Percentiles rank a stretch among this genome's conserved stretches.
Conservation (phyloP, 2,888 invertebrate genomes). For the Athetis lepigone region DNA sequence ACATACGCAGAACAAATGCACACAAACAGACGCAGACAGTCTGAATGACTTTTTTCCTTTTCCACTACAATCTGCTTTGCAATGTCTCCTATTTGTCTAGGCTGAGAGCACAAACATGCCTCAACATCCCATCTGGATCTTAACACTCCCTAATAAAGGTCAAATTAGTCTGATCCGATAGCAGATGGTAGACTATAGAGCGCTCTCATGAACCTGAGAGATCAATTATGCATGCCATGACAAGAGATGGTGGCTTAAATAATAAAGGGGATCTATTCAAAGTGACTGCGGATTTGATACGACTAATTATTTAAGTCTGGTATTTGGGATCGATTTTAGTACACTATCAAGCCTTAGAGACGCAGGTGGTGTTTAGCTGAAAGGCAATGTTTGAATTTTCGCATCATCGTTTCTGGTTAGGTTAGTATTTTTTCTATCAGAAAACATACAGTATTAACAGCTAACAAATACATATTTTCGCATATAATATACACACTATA, state of each 20-base stretch:
- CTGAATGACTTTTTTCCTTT: conserved; percentile 64
- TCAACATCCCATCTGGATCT: conserved; percentile 1
- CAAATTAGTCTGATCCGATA: conserved; percentile 42
- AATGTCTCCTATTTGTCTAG: conserved; percentile 68
- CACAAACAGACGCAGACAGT: conserved; percentile 60
- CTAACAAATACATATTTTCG: too few relatives aligned
- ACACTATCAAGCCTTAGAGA: not conserved
- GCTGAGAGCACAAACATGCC: conserved; percentile 28
- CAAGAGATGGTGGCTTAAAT: conserved; percentile 74
- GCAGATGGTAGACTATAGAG: conserved; percentile 48
- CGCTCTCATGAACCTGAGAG: conserved; percentile 68
- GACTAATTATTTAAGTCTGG: conserved; percentile 65
- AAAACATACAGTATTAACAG: too few relatives aligned
- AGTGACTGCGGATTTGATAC: conserved; percentile 64
- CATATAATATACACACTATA: too few relatives aligned
- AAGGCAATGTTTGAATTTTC: too few relatives aligned
- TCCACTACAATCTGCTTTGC: conserved; percentile 66
- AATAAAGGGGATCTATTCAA: conserved; percentile 71
- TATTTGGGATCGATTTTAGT: conserved; percentile 38
- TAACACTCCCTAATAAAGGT: conserved; percentile 54
- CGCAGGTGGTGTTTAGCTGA: too few relatives aligned
- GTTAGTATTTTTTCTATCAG: too few relatives aligned
- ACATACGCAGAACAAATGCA: conserved; percentile 40
- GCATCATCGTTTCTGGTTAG: too few relatives aligned
- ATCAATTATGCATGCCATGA: conserved; percentile 80